Base-by-base conservation (phyloP, 2,113 vertebrate genomes). In the Glaucomys volans region DNA sequence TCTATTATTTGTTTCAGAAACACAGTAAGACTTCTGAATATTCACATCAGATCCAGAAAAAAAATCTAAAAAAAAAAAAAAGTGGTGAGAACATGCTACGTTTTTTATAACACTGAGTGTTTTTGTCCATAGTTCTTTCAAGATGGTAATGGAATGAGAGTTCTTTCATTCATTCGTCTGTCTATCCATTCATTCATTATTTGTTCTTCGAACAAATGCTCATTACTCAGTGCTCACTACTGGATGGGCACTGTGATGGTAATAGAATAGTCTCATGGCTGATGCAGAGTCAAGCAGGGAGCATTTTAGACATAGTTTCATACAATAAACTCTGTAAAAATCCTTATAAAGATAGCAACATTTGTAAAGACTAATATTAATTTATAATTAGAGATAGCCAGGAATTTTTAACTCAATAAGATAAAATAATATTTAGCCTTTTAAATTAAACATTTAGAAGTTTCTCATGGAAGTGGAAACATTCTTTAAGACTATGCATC, bases 211-310 rank as follows among this genome's bases (percentile, higher is more conserved):
- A 50, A 32, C 22, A 88, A 17, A n/a, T 77, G 57, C 22, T 40
- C 30, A 24, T 59, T 59, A 26, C 82, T 97, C 94, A 97, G 52
- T 97, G 95, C 85, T 96, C 88, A 54, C 12, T 69, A 90, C 87
- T 91, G 84, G 20, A 62, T 96, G 86, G 77, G 76, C 14, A 79
- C 81, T 94, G 44, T 54, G 69, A 22, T 77, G 28, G 69, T 94
- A 88, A 95, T 95, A 87, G 97, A 95, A 93, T 93, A 91, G 95
- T 94, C 64, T 96, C 90, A 64, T 84, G 71, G 40, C 57, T 86
- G 96, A 80, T 76, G 71, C 7, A 66, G 57, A 54, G 30, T 32
- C 83, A 74, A 8, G 44, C 50, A 40, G 52, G 35, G 32, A 57
- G 12, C 18, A 32, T 89, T 96, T 85, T 93, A 96, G 8, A 47